These are phyloP conservation scores for Botia almorhae DNA, from an alignment of 2,797 vertebrate genomes.

Conservation along the genomic window DNA sequence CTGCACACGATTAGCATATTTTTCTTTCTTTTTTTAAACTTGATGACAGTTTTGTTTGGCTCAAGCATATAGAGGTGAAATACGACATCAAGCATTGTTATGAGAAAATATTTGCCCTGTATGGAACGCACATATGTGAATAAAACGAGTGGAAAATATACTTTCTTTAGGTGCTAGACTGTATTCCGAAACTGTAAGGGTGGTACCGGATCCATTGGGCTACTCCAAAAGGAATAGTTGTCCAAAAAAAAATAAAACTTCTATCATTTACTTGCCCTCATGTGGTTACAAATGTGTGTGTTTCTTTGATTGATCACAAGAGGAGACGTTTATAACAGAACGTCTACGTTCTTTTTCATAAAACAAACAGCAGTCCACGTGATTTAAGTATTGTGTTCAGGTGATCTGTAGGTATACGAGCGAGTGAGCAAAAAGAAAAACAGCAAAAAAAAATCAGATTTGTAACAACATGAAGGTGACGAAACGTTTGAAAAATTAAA, in stretches of 20 bases:
- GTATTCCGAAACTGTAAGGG: constrained; percentile 11
- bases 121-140: constrained; percentile 61
- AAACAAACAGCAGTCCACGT: no score
- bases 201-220: background rate
- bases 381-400: no score
- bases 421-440: no score
- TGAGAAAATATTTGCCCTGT: constrained; percentile 58
- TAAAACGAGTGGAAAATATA: constrained; percentile 55
- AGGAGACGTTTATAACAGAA: background rate
- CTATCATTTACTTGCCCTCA: background rate
- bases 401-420: no score
- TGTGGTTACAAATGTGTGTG: no score
- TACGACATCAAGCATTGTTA: constrained; percentile 47
- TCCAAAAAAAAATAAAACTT: background rate
- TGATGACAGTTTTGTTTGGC: constrained; percentile 54
- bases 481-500: background rate
- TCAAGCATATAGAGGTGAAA: constrained; percentile 52
- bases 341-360: background rate
- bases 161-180: constrained; percentile 52
- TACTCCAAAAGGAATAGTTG: background rate
- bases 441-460: no score
- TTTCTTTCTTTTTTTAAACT: constrained; percentile 43
- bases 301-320: no score
- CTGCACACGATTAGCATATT: constrained; percentile 50
- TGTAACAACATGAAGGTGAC: background rate